Evolutionary conservation across 2,888 invertebrate genomes (phyloP), one percentile per base, ranked within the genome.

Genomic region (Eristalis arbustorum): DNA sequence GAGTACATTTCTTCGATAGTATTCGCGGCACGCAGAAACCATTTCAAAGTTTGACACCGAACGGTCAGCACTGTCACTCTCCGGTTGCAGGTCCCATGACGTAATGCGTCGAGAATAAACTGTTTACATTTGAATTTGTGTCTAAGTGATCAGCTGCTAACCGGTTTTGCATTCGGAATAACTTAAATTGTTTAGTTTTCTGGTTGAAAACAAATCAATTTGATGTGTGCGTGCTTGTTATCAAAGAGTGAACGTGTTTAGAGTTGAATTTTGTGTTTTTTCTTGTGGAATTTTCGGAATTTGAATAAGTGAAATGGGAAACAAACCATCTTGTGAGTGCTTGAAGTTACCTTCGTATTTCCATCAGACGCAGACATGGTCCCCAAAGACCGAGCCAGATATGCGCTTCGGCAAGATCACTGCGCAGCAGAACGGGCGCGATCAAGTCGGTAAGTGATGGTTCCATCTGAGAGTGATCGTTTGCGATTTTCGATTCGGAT

Each of bases 91-190:
- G 18, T 42, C 56, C 67, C 56, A 74, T 84, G 80, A 84, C 80
- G 84, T 76, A 80, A 84, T 56, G 8, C 18, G n/a, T 76, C 62
- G 6, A 76, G 68, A 84, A 84, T 76, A 76, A 73, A 84, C 68
- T 84, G 81, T 84, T 84, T 81, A 81, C 84, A 76, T 72, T 61
- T 61, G 63, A 37, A 42, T n/a, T 28, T 57, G 34, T 37, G 61
- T 64, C 31, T 37, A 73, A 62, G 31, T 57, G 76, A 84, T 81
- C 84, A 84, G 84, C 84, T 81, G 81, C 63, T 68, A 84, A 84
- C 81, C 72, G 59, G 84, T 84, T 84, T 23, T 31, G 22, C 13
- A 25, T 61, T 72, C 23, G 42, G 42, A 59, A 71, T 71, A 31
- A n/a, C 14, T 69, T 31, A 57, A 71, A 57, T 71, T 76, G 61